Evolutionary conservation across 2,113 vertebrate species (phyloP).

Genomic region (Campylomormyrus numenius): DNA sequence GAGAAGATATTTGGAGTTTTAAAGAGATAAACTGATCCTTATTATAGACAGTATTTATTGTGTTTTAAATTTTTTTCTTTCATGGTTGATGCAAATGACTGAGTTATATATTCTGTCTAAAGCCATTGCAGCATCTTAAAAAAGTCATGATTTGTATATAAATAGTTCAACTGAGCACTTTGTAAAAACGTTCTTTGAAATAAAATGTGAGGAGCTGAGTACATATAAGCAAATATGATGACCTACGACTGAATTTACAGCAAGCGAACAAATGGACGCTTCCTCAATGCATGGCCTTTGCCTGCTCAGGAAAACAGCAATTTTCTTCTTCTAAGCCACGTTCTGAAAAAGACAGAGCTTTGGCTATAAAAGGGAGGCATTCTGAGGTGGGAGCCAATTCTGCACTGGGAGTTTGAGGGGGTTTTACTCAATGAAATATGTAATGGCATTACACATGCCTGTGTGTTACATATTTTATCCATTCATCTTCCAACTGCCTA

Average conservation of each 20-base stretch:
- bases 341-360: neutral
- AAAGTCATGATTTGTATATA: neutral
- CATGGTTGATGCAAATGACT: neutral
- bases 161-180: neutral
- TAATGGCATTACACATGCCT: neutral
- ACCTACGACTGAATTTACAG: neutral
- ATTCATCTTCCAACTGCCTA: neutral
- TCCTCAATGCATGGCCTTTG: neutral
- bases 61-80: neutral
- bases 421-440: constrained; percentile 1
- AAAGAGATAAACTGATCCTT: constrained; percentile 28
- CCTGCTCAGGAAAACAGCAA: neutral
- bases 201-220: neutral
- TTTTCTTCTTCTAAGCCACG: neutral
- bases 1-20: constrained; percentile 8
- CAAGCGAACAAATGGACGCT: neutral
- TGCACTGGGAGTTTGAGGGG: neutral
- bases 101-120: neutral
- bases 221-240: neutral
- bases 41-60: constrained; percentile 22
- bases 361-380: neutral
- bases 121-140: neutral
- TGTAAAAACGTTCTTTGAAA: neutral
- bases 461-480: neutral
- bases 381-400: neutral